Evolutionary conservation across 2,888 invertebrate genomes (phyloP).

Genomic region (Frankliniella intonsa): DNA sequence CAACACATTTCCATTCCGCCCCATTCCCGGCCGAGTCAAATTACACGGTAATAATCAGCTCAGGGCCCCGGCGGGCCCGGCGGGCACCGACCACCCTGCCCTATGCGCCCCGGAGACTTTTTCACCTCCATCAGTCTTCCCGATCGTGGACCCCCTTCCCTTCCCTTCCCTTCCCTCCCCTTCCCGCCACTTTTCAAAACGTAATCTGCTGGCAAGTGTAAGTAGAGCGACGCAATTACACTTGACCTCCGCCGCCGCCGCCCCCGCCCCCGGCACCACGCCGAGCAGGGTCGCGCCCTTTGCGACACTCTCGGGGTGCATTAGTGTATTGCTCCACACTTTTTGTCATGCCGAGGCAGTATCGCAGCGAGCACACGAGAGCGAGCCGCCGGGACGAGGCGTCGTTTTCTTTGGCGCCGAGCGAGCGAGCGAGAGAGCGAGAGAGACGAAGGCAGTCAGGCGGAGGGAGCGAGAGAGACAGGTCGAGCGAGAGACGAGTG

Average conservation of each 20-base stretch:
- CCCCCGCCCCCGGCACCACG: no score
- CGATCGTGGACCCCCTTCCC: no score
- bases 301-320: neutral
- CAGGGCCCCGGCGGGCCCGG: no score
- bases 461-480: neutral
- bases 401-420: neutral
- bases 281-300: no score
- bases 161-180: neutral
- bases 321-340: constrained; percentile 5
- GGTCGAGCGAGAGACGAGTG: neutral
- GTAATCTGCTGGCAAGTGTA: neutral
- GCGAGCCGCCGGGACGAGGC: neutral
- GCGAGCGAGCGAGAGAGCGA: neutral
- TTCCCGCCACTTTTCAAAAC: neutral
- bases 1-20: no score
- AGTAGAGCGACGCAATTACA: neutral
- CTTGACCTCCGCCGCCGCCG: no score
- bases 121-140: no score
- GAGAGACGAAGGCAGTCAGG: neutral
- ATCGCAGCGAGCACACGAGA: neutral
- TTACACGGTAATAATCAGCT: no score
- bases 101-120: no score
- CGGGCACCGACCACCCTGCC: no score
- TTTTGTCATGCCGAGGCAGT: neutral
- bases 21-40: no score